Evolutionary conservation across 2,888 invertebrate genomes (phyloP).

Genomic region (Ochropacha duplaris): DNA sequence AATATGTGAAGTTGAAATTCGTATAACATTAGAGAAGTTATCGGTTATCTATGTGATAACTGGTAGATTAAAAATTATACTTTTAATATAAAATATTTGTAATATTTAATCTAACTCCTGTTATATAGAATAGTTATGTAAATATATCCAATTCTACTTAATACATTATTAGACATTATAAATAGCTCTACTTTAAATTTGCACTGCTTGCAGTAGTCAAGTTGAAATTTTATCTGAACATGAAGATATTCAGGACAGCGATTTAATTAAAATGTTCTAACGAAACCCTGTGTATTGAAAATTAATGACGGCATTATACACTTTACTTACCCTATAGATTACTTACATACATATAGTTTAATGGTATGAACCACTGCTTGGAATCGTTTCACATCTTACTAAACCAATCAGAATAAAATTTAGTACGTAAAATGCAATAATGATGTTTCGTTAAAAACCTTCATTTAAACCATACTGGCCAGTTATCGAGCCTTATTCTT

Average conservation of each 20-base stretch:
- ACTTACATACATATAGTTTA: neutral
- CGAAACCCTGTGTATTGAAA: neutral
- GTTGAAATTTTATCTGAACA: neutral
- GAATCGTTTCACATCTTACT: neutral
- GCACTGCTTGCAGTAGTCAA: neutral
- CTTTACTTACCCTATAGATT: neutral
- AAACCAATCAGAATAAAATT: neutral
- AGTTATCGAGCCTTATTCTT: neutral
- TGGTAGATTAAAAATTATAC: no score
- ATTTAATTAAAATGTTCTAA: neutral
- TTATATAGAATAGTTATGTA: no score
- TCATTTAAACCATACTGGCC: constrained; percentile 8
- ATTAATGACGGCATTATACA: neutral
- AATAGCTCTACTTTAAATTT: no score
- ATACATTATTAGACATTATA: no score
- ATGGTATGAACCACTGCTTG: neutral
- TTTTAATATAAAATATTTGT: no score
- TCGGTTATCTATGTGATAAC: no score
- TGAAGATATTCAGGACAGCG: neutral
- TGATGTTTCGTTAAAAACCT: constrained; percentile 4
- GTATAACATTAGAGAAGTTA: neutral
- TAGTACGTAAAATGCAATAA: neutral
- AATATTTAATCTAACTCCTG: no score
- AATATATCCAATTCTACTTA: no score
- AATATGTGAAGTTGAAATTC: neutral